A percentile compares a stretch with the other conserved stretches of the same genome.
Conservation (phyloP, 2,888 invertebrate species). For the Siphonodentalium dalli region DNA sequence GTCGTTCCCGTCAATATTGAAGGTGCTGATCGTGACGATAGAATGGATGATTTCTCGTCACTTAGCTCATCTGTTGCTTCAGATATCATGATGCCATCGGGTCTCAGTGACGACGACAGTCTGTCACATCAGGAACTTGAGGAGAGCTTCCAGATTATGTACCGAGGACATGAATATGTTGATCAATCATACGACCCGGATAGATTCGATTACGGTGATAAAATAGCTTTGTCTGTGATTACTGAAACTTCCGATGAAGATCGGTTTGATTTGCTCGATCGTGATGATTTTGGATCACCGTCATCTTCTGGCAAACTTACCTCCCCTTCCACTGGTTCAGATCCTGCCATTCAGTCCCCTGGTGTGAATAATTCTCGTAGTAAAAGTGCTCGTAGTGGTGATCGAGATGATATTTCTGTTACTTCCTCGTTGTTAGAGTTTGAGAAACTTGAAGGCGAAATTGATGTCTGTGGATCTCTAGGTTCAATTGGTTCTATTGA, state of each 20-base stretch:
- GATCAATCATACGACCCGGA: slow-evolving; percentile 31
- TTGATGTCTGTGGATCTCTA: slow-evolving; percentile 63
- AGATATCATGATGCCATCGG: slow-evolving; percentile 36
- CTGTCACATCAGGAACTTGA: no score
- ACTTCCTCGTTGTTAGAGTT: slow-evolving; percentile 89
- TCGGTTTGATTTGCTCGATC: slow-evolving; percentile 68
- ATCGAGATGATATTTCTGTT: slow-evolving; percentile 90
- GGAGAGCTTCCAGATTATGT: no score
- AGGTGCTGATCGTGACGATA: slow-evolving; percentile 69
- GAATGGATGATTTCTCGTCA: slow-evolving; percentile 69
- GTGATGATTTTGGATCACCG: slow-evolving; percentile 74
- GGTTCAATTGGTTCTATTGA: slow-evolving; percentile 48
- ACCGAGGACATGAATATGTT: background rate
- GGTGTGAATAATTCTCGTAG: slow-evolving; percentile 73
- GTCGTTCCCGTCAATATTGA: slow-evolving; percentile 59
- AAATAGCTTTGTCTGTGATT: slow-evolving; percentile 55
- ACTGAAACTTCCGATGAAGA: slow-evolving; percentile 59
- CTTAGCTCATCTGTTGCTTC: slow-evolving; percentile 67
- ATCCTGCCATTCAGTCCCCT: slow-evolving; percentile 77
- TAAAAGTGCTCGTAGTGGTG: slow-evolving; percentile 80
- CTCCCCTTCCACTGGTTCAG: slow-evolving; percentile 82
- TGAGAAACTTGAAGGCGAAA: slow-evolving; percentile 86
- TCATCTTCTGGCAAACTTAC: slow-evolving; percentile 68
- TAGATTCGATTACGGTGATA: slow-evolving; percentile 56
- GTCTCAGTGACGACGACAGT: background rate